phyloP scores from a whole-genome alignment of 2,797 vertebrate genomes.

The Acridotheres tristis region DNA sequence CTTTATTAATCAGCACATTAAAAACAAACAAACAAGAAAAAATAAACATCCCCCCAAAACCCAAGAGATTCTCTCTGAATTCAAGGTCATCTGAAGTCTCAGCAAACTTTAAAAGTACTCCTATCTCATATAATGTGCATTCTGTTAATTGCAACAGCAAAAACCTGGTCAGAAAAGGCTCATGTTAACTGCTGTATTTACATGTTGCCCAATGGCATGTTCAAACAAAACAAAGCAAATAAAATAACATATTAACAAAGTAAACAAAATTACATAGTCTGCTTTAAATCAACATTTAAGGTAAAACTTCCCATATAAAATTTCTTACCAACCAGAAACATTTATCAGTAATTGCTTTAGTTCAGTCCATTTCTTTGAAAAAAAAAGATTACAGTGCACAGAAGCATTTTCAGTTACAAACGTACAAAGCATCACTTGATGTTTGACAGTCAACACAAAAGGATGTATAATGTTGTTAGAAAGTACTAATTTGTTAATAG shows the following conservation, averaged over 20 bases:
- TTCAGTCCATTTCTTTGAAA: neutral
- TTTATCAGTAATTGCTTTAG: neutral
- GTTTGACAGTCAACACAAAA: conserved; percentile 19
- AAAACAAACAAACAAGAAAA: neutral
- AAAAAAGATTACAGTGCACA: neutral
- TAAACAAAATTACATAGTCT: neutral
- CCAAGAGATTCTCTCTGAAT: neutral
- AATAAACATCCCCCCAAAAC: neutral
- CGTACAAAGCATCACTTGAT: neutral
- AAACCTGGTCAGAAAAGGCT: neutral
- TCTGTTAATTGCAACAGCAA: neutral
- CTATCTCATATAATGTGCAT: neutral
- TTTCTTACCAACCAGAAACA: neutral
- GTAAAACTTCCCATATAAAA: neutral
- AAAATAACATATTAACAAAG: neutral
- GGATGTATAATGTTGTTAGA: neutral
- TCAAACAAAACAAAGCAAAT: neutral
- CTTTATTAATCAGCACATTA: neutral
- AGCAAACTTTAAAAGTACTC: neutral
- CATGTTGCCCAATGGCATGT: neutral
- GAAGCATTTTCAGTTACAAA: neutral
- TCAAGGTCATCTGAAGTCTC: neutral
- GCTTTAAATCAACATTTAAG: neutral
- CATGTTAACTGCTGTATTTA: neutral
- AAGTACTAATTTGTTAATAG: neutral